Evolutionary conservation across 2,888 invertebrate genomes (phyloP).

Genomic region (Cosmorhoe ocellata): DNA sequence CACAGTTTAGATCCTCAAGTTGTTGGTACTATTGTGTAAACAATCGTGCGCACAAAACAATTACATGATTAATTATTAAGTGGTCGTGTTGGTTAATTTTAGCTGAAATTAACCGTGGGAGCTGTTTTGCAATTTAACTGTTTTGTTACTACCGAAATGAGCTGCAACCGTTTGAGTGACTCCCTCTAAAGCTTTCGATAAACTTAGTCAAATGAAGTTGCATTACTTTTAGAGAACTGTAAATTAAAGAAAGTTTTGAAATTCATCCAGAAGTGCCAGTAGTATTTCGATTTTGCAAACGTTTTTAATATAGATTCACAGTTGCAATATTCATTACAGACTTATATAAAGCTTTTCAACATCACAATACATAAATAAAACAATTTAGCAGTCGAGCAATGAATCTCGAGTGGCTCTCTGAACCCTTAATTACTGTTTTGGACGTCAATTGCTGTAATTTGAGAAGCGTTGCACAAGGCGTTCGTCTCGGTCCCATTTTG

Average conservation of each 20-base stretch:
- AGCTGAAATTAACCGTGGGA: slow-evolving; percentile 34
- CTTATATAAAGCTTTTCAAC: too few species aligned
- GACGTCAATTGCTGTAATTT: slow-evolving; percentile 28
- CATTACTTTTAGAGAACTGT: too few species aligned
- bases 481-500: slow-evolving; percentile 18
- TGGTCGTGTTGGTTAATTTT: slow-evolving; percentile 32
- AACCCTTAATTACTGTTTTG: slow-evolving; percentile 34
- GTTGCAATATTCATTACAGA: too few species aligned
- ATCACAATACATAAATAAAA: slow-evolving; percentile 2
- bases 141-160: slow-evolving; percentile 26
- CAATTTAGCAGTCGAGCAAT: slow-evolving; percentile 18
- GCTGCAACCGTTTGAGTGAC: slow-evolving; percentile 9
- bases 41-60: slow-evolving; percentile 41
- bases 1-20: slow-evolving; percentile 9
- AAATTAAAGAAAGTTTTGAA: too few species aligned
- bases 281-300: too few species aligned
- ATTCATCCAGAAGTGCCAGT: too few species aligned
- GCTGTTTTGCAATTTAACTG: slow-evolving; percentile 32
- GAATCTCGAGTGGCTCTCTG: slow-evolving; percentile 23
- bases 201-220: too few species aligned
- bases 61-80: slow-evolving; percentile 44
- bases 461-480: slow-evolving; percentile 29
- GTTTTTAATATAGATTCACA: too few species aligned
- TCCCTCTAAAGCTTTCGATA: not conserved
- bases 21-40: slow-evolving; percentile 38